Base-by-base conservation (phyloP, 2,888 invertebrate genomes). In the Cantharis rufa region DNA sequence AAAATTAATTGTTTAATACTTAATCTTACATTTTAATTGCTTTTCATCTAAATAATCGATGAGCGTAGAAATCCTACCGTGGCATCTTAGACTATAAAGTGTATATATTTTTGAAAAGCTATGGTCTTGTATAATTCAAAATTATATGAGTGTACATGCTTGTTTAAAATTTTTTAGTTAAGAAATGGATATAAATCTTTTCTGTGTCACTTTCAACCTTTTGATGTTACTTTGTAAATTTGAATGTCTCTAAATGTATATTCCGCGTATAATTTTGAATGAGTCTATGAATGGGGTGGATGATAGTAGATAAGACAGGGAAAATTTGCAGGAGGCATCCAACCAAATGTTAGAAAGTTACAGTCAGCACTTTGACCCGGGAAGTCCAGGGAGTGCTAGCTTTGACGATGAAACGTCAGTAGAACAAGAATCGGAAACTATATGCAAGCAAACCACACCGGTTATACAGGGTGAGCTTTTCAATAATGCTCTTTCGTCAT, bases 291-390 rank as follows among this genome's bases (percentile, higher is more conserved):
- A 62, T 70, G 48, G 74, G 71, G 72, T 75, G 75, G 75, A 72
- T 78, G 48, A 48, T 48, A 80, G 79, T 80, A 75, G 79, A 81
- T 84, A 82, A 84, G 84, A 82, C 81, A 83, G 84, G 84, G 85
- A 85, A 84, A 86, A 85, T 84, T 88, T 88, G 85, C 87, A 88
- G 88, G 88, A 88, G 87, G 88, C 86, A 86, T 86, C 88, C 87
- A 88, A 88, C 87, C 88, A 88, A 87, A 86, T 86, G 85, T 85
- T 86, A 84, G 86, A 87, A 85, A 85, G 82, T 83, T 87, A 85
- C 83, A 86, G 86, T 82, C 86, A 85, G 81, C 85, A 85, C 81
- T 86, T 83, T 83, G 83, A 81, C 79, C 84, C 84, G 81, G 87
- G 84, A 85, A 86, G 85, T 83, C 85, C 87, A 76, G 86, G 86